Base-by-base conservation (phyloP, 2,888 invertebrate genomes). In the Drosophila ustulata region DNA sequence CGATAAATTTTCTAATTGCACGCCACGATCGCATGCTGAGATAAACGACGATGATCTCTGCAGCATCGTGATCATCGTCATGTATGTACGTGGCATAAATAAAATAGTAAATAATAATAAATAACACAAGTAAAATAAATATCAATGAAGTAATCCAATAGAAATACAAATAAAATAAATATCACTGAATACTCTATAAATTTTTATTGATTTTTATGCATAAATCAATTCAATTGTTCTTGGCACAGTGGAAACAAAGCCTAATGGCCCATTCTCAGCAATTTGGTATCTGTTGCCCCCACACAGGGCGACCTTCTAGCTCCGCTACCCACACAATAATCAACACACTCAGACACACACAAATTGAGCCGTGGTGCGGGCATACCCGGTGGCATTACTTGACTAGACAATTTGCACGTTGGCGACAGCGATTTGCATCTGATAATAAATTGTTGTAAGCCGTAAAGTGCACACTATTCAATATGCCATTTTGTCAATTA, bases 1-100 rank as follows among this genome's bases (percentile, higher is more conserved):
- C 88, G 83, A 88, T 83, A 88, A 85, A 85, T 85, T 82, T 76
- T 79, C 80, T 80, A 85, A 79, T 88, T 83, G 83, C 88, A 88
- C 86, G 83, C 88, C 70, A 74, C 66, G 88, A 84, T 82, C 69
- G 75, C 78, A 77, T 75, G 75, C 67, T 39, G 52, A 63, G 75
- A 77, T 75, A 62, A 63, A 39, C 61, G 47, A 58, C 58, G 72
- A 77, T 43, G 72, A 59, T 47, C 45, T 53, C 41, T 52, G 30
- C 9, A 56, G 26, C 37, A 57, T 63, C 70, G 47, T 34, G 47
- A 41, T 41, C 13, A 41, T 18, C 39, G 18, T 4, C 4, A 4
- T 37, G 37, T 41, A 4, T 37, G 37, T 41, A 39, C n/a, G 7
- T 34, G 23, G 3, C 6, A 26, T 39, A 5, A 41, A 43, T 23